phyloP scores from a whole-genome alignment of 2,888 invertebrate genomes.

The Meteorus colon region DNA sequence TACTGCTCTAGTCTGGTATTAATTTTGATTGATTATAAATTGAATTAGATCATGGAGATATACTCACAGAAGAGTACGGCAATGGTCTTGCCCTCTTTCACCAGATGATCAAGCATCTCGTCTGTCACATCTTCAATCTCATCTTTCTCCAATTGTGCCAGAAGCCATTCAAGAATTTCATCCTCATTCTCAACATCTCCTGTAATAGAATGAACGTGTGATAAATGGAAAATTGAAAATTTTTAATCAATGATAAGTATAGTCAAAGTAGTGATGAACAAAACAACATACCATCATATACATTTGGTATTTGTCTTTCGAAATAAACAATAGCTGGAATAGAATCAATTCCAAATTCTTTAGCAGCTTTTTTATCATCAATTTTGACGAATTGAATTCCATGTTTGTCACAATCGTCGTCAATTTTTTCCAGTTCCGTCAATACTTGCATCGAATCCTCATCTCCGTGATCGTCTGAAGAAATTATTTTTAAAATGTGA shows the following conservation, averaged over 20 bases:
- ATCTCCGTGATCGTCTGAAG: slow-evolving; percentile 90
- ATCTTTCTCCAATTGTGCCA: slow-evolving; percentile 90
- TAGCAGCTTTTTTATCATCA: slow-evolving; percentile 88
- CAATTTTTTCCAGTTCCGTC: slow-evolving; percentile 92
- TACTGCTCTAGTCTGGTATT: not conserved
- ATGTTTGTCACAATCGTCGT: slow-evolving; percentile 93
- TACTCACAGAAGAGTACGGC: slow-evolving; percentile 92
- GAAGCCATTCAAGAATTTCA: slow-evolving; percentile 90
- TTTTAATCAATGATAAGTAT: slow-evolving; percentile 4
- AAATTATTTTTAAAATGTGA: not conserved
- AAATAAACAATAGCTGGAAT: slow-evolving; percentile 92
- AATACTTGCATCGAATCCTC: slow-evolving; percentile 91
- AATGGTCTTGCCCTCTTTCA: slow-evolving; percentile 90
- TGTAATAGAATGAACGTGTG: slow-evolving; percentile 58
- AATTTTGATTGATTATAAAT: slow-evolving; percentile 11
- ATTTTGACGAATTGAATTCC: slow-evolving; percentile 96
- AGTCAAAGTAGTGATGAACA: not conserved
- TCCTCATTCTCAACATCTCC: slow-evolving; percentile 92
- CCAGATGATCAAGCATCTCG: slow-evolving; percentile 92
- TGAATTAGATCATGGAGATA: slow-evolving; percentile 28
- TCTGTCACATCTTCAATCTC: slow-evolving; percentile 97
- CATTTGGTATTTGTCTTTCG: slow-evolving; percentile 93
- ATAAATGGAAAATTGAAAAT: not conserved
- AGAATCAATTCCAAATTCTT: slow-evolving; percentile 89
- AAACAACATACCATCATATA: slow-evolving; percentile 85